These are phyloP conservation scores for Conchocele bisecta DNA, from an alignment of 2,888 invertebrate species.

Conservation along the genomic window DNA sequence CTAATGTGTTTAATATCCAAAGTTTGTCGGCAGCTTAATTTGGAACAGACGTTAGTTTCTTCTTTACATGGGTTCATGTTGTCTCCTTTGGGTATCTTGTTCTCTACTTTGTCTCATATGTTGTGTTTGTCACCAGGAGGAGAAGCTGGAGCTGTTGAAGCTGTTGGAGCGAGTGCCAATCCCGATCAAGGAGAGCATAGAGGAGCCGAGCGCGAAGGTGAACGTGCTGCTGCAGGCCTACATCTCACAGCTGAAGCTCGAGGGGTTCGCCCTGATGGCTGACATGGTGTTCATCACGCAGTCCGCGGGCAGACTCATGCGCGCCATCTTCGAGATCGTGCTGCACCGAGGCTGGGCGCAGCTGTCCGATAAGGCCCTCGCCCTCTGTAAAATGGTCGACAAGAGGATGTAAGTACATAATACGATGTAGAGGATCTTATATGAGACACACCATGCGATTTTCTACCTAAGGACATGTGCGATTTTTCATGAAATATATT, in stretches of 20 bases:
- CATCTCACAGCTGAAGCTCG: conserved; percentile 98
- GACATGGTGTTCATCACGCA: conserved; percentile 99
- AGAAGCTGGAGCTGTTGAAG: conserved; percentile 97
- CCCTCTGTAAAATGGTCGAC: conserved; percentile 99
- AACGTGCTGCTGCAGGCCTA: conserved; percentile 98
- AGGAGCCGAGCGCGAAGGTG: conserved; percentile 98
- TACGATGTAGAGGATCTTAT: no score
- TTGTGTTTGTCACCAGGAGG: conserved; percentile 86
- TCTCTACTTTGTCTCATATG: background rate
- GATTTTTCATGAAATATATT: no score
- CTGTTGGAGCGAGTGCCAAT: conserved; percentile 98
- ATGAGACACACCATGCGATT: no score
- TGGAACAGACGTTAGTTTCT: no score
- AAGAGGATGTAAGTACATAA: conserved; percentile 89
- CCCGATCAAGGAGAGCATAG: conserved; percentile 99
- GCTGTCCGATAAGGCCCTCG: conserved; percentile 96
- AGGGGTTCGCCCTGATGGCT: conserved; percentile 99
- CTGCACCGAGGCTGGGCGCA: conserved; percentile 97
- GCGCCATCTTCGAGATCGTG: conserved; percentile 99
- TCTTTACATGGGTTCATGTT: background rate
- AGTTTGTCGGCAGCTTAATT: background rate
- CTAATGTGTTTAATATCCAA: no score
- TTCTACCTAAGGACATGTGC: no score
- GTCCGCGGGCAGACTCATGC: conserved; percentile 95
- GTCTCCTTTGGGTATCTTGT: background rate